These are phyloP conservation scores for Pollenia angustigena DNA, from an alignment of 2,888 invertebrate genomes.

Conservation along the genomic window DNA sequence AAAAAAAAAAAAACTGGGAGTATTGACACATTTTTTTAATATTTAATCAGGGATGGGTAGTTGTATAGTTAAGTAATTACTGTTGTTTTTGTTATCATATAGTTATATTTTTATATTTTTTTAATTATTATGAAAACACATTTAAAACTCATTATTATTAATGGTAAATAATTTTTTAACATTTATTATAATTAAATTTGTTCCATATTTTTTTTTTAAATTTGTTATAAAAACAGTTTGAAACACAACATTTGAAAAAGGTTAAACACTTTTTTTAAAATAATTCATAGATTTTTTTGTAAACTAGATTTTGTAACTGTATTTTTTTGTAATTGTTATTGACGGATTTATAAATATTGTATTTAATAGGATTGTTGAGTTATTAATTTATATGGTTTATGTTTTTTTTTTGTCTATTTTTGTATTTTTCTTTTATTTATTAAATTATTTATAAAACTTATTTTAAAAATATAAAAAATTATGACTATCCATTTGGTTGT, in stretches of 20 bases:
- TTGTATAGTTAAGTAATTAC: not conserved
- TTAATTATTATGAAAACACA: constrained; percentile 11
- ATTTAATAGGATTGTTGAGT: not conserved
- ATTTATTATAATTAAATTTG: not conserved
- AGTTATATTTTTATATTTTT: not conserved
- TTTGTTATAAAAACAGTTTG: constrained; percentile 16
- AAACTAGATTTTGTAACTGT: not conserved
- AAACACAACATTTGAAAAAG: constrained; percentile 18
- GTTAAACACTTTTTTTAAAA: not conserved
- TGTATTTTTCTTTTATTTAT: not conserved
- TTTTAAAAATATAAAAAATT: constrained; percentile 21
- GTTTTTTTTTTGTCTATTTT: too few relatives aligned
- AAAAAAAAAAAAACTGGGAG: not conserved
- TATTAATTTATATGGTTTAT: not conserved
- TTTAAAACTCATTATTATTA: constrained; percentile 8
- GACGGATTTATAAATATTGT: constrained; percentile 1
- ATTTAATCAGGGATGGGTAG: constrained; percentile 4
- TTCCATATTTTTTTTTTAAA: not conserved
- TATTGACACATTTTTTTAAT: not conserved
- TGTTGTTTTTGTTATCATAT: not conserved
- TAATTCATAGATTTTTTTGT: not conserved
- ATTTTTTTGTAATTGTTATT: not conserved
- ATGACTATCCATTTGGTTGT: not conserved
- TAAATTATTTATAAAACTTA: constrained; percentile 3
- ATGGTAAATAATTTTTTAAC: not conserved